phyloP scores from a whole-genome alignment of 1,140 invertebrate genomes.

The Globodera ellingtonae region DNA sequence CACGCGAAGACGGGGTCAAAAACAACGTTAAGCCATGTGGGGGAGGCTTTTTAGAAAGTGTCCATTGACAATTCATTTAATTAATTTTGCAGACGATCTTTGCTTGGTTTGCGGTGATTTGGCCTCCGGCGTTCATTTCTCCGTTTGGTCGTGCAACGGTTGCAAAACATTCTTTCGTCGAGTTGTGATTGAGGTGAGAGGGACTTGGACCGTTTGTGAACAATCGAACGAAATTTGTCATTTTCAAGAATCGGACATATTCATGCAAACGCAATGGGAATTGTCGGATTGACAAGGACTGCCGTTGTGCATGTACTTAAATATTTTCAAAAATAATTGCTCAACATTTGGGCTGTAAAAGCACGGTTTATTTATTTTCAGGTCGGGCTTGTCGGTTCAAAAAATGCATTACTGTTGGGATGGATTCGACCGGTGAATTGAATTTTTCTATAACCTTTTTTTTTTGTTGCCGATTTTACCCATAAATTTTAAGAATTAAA shows the following conservation, averaged over 20 bases:
- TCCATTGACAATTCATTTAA: too few species aligned
- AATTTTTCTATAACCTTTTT: background rate
- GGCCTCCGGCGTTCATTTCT: slow-evolving; percentile 59
- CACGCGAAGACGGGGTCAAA: slow-evolving; percentile 38
- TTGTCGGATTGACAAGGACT: slow-evolving; percentile 58
- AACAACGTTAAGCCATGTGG: slow-evolving; percentile 50
- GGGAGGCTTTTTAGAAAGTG: too few species aligned
- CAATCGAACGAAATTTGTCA: slow-evolving; percentile 1
- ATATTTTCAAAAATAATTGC: slow-evolving; percentile 8
- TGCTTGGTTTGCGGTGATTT: slow-evolving; percentile 59
- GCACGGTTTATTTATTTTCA: background rate
- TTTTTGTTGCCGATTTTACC: background rate
- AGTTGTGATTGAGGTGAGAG: slow-evolving; percentile 56
- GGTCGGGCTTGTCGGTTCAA: slow-evolving; percentile 53
- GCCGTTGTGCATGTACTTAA: slow-evolving; percentile 55
- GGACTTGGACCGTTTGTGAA: background rate
- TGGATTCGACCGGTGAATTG: slow-evolving; percentile 51
- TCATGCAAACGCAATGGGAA: slow-evolving; percentile 62
- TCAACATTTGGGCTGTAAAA: background rate
- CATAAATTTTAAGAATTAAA: slow-evolving; percentile 54
- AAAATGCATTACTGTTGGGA: slow-evolving; percentile 60
- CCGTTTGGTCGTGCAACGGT: slow-evolving; percentile 40
- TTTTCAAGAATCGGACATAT: slow-evolving; percentile 61
- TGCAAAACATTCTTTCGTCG: slow-evolving; percentile 48
- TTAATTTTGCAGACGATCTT: slow-evolving; percentile 41